Evolutionary conservation across 2,888 invertebrate species (phyloP).

Genomic region (Dicycla oo): DNA sequence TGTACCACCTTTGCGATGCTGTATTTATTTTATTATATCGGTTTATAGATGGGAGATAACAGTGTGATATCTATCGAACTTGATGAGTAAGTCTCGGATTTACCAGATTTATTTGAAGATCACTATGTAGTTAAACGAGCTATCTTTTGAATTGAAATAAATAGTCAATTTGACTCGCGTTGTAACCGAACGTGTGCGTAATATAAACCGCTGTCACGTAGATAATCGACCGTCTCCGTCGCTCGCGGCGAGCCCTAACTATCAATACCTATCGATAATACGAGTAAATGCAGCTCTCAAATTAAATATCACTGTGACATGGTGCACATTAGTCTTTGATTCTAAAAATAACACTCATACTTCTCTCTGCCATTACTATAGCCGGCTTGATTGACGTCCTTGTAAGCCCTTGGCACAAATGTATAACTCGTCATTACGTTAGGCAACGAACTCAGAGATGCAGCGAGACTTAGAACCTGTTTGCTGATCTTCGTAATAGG

Average conservation of each 20-base stretch:
- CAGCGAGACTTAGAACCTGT: slow-evolving; percentile 47
- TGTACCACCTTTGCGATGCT: slow-evolving; percentile 31
- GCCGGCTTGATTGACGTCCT: slow-evolving; percentile 60
- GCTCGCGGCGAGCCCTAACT: slow-evolving; percentile 30
- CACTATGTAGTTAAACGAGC: background rate
- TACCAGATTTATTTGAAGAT: background rate
- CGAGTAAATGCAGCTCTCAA: slow-evolving; percentile 31
- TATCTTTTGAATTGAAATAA: slow-evolving; percentile 1
- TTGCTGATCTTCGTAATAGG: slow-evolving; percentile 44
- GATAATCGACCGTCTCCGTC: slow-evolving; percentile 25
- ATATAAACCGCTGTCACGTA: slow-evolving; percentile 19
- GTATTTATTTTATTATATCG: slow-evolving; percentile 39
- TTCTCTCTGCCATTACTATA: slow-evolving; percentile 41
- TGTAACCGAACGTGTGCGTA: slow-evolving; percentile 2
- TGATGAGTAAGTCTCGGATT: background rate
- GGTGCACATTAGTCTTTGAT: slow-evolving; percentile 39
- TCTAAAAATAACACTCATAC: slow-evolving; percentile 53
- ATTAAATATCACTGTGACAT: slow-evolving; percentile 50
- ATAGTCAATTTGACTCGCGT: background rate
- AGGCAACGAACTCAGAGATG: slow-evolving; percentile 45
- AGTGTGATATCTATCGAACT: slow-evolving; percentile 24
- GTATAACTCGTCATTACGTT: slow-evolving; percentile 56
- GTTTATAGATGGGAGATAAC: slow-evolving; percentile 11
- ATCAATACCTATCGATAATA: slow-evolving; percentile 37
- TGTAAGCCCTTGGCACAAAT: slow-evolving; percentile 64